Evolutionary conservation across 2,113 vertebrate species (phyloP).

Genomic region (Philantomba maxwellii): DNA sequence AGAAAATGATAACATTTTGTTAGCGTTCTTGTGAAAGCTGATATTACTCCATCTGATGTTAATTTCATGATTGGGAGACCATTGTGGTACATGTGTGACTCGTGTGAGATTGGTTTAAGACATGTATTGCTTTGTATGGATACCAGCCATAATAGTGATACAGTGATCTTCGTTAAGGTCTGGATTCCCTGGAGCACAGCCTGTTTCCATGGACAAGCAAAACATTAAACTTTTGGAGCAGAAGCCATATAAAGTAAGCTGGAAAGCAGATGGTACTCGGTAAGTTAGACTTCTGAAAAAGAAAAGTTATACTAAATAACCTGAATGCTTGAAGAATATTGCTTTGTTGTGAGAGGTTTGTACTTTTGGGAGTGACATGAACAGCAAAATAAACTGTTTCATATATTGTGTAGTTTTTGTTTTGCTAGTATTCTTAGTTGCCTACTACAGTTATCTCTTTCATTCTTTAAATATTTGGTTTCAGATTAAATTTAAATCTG

Average conservation of each 20-base stretch:
- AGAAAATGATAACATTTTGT: neutral
- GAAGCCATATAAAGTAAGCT: constrained; percentile 98
- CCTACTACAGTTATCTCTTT: neutral
- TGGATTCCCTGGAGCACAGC: constrained; percentile 97
- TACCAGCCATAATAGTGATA: constrained; percentile 52
- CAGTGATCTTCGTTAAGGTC: constrained; percentile 78
- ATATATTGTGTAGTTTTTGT: constrained; percentile 4
- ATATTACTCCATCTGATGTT: constrained; percentile 31
- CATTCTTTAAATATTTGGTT: constrained; percentile 31
- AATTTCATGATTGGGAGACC: constrained; percentile 13
- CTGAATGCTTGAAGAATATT: constrained; percentile 19
- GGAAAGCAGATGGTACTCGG: constrained; percentile 99
- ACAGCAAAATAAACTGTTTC: constrained; percentile 18
- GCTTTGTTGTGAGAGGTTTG: neutral
- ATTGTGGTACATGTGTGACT: constrained; percentile 30
- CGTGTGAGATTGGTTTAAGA: constrained; percentile 35
- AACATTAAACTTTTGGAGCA: constrained; percentile 94
- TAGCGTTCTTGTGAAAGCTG: neutral
- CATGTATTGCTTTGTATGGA: constrained; percentile 38
- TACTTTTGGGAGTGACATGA: constrained; percentile 4
- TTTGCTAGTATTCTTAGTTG: constrained; percentile 20
- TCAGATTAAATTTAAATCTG: constrained; percentile 2
- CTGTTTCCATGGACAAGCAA: constrained; percentile 97
- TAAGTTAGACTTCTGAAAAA: constrained; percentile 78
- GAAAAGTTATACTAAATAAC: constrained; percentile 48